These are phyloP conservation scores for Drosophila recens DNA, from an alignment of 2,888 invertebrate species.

Conservation along the genomic window DNA sequence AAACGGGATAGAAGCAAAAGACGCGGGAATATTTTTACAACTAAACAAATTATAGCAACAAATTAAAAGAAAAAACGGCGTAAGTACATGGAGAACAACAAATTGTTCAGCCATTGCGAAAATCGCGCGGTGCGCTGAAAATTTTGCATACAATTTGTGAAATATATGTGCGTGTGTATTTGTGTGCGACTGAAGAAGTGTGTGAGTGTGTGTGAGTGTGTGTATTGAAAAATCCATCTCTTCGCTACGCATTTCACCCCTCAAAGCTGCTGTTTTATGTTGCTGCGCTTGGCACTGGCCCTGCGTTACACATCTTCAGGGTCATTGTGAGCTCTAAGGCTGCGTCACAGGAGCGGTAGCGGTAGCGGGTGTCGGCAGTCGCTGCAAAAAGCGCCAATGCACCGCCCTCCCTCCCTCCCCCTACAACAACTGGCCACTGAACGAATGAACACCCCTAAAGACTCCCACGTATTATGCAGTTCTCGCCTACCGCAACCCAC, in stretches of 20 bases:
- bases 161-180: conserved; percentile 49
- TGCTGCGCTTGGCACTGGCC: conserved; percentile 56
- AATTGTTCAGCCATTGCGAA: conserved; percentile 34
- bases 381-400: conserved; percentile 17
- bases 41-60: conserved; percentile 50
- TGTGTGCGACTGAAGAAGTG: conserved; percentile 35
- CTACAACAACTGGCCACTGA: not conserved
- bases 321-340: conserved; percentile 38
- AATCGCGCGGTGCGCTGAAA: conserved; percentile 55
- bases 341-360: conserved; percentile 6
- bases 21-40: conserved; percentile 74
- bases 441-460: conserved; percentile 43
- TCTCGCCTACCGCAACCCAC: conserved; percentile 52
- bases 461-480: conserved; percentile 59
- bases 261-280: conserved; percentile 50
- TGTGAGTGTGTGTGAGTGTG: conserved; percentile 42
- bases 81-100: conserved; percentile 62
- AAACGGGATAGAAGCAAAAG: conserved; percentile 66
- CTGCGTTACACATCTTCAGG: conserved; percentile 63
- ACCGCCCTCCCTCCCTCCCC: conserved; percentile 1
- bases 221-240: conserved; percentile 79
- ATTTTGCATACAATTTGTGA: conserved; percentile 74
- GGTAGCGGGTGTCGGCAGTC: not conserved
- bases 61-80: conserved; percentile 75
- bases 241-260: conserved; percentile 78